Evolutionary conservation across 2,888 invertebrate genomes (phyloP), one percentile per base, ranked within the genome.

Genomic region (Latheticus oryzae): DNA sequence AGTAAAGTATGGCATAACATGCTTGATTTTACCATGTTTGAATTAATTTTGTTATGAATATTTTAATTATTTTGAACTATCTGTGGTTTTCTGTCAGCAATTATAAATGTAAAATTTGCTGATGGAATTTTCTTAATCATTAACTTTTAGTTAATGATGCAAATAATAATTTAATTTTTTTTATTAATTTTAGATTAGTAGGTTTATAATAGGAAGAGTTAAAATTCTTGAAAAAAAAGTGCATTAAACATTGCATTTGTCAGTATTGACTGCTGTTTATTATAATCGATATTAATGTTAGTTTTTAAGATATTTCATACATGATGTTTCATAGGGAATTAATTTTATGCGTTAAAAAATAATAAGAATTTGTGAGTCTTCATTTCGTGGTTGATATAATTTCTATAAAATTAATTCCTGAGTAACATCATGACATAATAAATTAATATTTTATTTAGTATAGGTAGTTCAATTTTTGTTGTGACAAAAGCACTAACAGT

Each of bases 21-120:
- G 37, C 37, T 37, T 37, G 19, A 35, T 37, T 37, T 37, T 37
- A 37, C 9, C 28, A 28, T 28, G 28, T 28, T 28, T 9, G 5
- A 9, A 28, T 19, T 37, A 5, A 37, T 37, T 37, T 37, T 37
- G 17, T 37, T 37, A 33, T 33, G 16, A 33, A 33, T 33, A 12
- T 38, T 38, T 38, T 38, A 38, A 38, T 33, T 13, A 33, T 38
- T 38, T 38, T 38, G 11, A 19, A 38, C 19, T 21, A 19, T 38
- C 37, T 38, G 37, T 38, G 19, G 21, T 38, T 38, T 17, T 38
- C 37, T 21, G 11, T 38, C 37, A 17, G 35, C 17, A 35, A 15
- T 13, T 35, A 35, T 35, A 17, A 38, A 38, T 9, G 8, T 38
- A 38, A 38, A 38, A 38, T 19, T 11, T 13, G 33, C 33, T 38